These are phyloP conservation scores for Genyomyrus donnyi DNA, from an alignment of 2,113 vertebrate genomes.

Conservation along the genomic window DNA sequence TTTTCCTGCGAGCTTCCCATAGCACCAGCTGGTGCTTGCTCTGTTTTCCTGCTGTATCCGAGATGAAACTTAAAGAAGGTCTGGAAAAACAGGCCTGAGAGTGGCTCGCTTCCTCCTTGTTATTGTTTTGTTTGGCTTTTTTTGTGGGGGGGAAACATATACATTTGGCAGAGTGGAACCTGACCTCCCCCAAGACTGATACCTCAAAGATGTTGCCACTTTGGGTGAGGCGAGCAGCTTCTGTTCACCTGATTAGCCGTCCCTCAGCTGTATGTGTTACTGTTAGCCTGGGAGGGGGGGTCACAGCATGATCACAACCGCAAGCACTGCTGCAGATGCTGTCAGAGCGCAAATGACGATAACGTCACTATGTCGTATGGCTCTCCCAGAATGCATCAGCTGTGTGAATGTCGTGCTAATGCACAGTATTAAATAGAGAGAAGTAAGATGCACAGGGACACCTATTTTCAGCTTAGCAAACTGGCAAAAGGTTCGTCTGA, in stretches of 20 bases:
- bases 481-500: not conserved
- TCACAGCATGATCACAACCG: not conserved
- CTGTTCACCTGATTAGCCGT: not conserved
- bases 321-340: not conserved
- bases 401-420: not conserved
- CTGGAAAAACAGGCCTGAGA: not conserved
- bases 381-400: slow-evolving; percentile 1
- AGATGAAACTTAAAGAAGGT: not conserved
- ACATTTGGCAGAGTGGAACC: not conserved
- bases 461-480: not conserved
- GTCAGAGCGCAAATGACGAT: not conserved
- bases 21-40: slow-evolving; percentile 51
- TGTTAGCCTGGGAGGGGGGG: not conserved
- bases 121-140: not conserved
- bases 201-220: not conserved
- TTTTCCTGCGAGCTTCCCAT: slow-evolving; percentile 47
- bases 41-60: slow-evolving; percentile 24
- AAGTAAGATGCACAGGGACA: not conserved
- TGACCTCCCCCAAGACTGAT: not conserved
- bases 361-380: not conserved
- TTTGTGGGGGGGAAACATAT: not conserved
- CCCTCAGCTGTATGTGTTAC: not conserved
- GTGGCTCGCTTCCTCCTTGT: not conserved
- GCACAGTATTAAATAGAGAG: not conserved
- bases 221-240: not conserved